Evolutionary conservation across 37 sponge, comb jelly and placozoan species (phyloP), one percentile per base, ranked within the genome.

Genomic region (Diacarnus erythraeanus): DNA sequence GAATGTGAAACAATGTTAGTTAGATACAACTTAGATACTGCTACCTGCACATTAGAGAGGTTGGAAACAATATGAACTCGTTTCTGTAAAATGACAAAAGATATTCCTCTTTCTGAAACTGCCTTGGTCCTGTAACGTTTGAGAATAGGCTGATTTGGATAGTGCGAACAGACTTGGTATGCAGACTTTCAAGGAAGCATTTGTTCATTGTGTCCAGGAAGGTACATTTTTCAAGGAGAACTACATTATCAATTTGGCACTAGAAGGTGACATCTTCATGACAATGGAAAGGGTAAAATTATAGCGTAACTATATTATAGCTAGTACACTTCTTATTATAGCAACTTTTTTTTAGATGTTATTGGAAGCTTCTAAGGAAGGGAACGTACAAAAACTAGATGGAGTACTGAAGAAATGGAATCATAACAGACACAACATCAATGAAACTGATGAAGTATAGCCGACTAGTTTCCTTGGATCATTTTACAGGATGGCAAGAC

Each of bases 401-500:
- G n/a, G n/a, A 47, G 51, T 15, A 47, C 51, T 47, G 6, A 47
- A 47, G 51, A 47, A 47, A 12, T 47, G 51, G 12, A 6, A 47
- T 47, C 51, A 47, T 15, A 47, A 47, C n/a, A n/a, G n/a, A n/a
- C n/a, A n/a, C n/a, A n/a, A n/a, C n/a, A n/a, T n/a, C n/a, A n/a
- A n/a, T n/a, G n/a, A n/a, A n/a, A n/a, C n/a, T n/a, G n/a, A n/a
- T n/a, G n/a, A n/a, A n/a, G n/a, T n/a, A n/a, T n/a, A n/a, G n/a
- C n/a, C n/a, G n/a, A n/a, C n/a, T n/a, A n/a, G n/a, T n/a, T n/a
- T n/a, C n/a, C n/a, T n/a, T n/a, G n/a, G n/a, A 12, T 12, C 6
- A 6, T 47, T 47, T 47, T 47, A 71, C 43, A 71, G 71, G 42
- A 71, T 39, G 71, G 42, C 42, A 42, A 42, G 26, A 71, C 71